Conservation (phyloP, 2,888 invertebrate species). For the Meteorus colon region DNA sequence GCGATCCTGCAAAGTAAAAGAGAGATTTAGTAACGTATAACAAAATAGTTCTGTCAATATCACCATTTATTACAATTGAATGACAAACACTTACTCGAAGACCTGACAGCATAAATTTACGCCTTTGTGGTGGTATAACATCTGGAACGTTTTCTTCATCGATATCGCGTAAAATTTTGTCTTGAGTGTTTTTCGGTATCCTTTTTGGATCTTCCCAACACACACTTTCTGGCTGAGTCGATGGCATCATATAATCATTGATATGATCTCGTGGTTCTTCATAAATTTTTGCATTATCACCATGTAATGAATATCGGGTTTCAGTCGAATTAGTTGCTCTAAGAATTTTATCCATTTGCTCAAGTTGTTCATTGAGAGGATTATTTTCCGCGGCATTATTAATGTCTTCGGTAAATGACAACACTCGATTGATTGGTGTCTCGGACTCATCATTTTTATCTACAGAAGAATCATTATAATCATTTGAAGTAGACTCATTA, state of each 20-base stretch:
- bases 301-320: conserved; percentile 61
- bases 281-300: conserved; percentile 58
- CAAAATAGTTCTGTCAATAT: background rate
- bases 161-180: background rate
- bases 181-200: background rate
- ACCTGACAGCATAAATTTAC: conserved; percentile 69
- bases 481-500: background rate
- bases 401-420: conserved; percentile 59
- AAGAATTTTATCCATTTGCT: conserved; percentile 64
- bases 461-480: background rate
- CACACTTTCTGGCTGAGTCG: conserved; percentile 80
- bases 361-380: conserved; percentile 64
- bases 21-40: background rate
- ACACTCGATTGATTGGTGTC: conserved; percentile 58
- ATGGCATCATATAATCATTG: conserved; percentile 52
- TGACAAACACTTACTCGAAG: conserved; percentile 39
- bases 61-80: background rate
- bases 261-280: conserved; percentile 55
- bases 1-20: conserved; percentile 71
- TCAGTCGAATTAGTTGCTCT: conserved; percentile 60
- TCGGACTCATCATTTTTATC: conserved; percentile 30
- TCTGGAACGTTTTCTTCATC: conserved; percentile 42
- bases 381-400: conserved; percentile 55
- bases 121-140: conserved; percentile 43
- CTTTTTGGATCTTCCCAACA: conserved; percentile 81